These are phyloP conservation scores for Rhadinocentrus ornatus DNA, from an alignment of 2,797 vertebrate genomes.

Conservation along the genomic window DNA sequence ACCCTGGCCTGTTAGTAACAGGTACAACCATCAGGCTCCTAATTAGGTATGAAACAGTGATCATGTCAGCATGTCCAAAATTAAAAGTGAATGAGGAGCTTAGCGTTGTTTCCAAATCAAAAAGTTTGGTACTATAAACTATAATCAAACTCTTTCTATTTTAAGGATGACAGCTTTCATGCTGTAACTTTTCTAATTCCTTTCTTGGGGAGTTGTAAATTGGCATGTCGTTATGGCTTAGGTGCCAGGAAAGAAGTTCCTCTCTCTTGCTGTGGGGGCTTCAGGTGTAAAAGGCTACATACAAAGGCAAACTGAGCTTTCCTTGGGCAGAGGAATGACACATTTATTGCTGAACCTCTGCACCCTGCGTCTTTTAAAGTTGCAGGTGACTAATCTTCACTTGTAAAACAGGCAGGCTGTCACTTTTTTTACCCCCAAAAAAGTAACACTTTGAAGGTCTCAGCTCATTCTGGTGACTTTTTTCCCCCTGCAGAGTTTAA, in stretches of 20 bases:
- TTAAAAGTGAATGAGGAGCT: neutral
- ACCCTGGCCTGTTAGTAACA: neutral
- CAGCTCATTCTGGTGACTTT: conserved; percentile 47
- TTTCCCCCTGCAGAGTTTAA: conserved; percentile 48
- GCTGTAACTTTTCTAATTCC: conserved; percentile 51
- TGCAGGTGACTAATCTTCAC: conserved; percentile 63
- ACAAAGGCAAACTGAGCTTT: conserved; percentile 55
- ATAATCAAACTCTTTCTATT: conserved; percentile 11
- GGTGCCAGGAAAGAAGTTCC: conserved; percentile 39
- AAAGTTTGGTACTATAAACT: neutral
- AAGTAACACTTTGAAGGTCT: conserved; percentile 65
- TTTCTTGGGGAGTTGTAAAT: conserved; percentile 56
- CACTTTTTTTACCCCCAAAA: conserved; percentile 27
- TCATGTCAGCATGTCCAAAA: neutral
- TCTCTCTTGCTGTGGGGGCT: conserved; percentile 42
- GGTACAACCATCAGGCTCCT: neutral
- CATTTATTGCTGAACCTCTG: conserved; percentile 40
- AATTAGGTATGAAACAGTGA: neutral
- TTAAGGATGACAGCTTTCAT: conserved; percentile 24
- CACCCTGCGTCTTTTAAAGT: conserved; percentile 47
- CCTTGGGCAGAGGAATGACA: conserved; percentile 56
- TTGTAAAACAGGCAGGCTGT: conserved; percentile 58
- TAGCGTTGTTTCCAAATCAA: neutral
- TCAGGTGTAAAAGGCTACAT: conserved; percentile 41
- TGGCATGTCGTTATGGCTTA: conserved; percentile 52